phyloP scores from a whole-genome alignment of 2,797 vertebrate species.

The Channa striata region DNA sequence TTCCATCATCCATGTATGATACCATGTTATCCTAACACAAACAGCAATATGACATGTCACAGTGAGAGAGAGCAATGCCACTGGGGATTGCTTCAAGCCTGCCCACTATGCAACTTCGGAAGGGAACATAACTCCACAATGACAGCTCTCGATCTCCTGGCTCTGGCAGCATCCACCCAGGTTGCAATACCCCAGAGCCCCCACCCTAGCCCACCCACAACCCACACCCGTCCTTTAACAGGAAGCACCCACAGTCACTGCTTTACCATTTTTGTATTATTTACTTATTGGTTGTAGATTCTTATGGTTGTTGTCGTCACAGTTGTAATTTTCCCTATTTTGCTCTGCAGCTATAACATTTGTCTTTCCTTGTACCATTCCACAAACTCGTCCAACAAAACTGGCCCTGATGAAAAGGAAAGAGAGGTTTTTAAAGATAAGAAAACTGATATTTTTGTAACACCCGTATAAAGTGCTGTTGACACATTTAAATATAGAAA shows the following conservation, averaged over 20 bases:
- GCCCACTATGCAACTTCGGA: conserved; percentile 90
- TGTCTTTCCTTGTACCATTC: conserved; percentile 99
- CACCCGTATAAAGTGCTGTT: not conserved
- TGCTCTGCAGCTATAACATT: conserved; percentile 92
- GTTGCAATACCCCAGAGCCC: conserved; percentile 58
- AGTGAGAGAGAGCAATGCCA: conserved; percentile 90
- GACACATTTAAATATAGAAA: not conserved
- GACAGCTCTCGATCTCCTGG: conserved; percentile 61
- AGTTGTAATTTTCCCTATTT: conserved; percentile 77
- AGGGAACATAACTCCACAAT: conserved; percentile 83
- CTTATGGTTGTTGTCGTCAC: conserved; percentile 90
- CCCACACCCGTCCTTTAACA: conserved; percentile 56
- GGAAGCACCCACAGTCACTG: conserved; percentile 74
- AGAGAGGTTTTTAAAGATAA: conserved; percentile 31
- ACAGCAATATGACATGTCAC: conserved; percentile 96
- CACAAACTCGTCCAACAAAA: conserved; percentile 99
- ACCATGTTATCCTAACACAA: conserved; percentile 78
- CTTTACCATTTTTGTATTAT: conserved; percentile 73
- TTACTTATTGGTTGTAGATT: conserved; percentile 80
- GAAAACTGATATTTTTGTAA: conserved; percentile 5
- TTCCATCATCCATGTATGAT: conserved; percentile 59
- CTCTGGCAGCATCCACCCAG: conserved; percentile 71
- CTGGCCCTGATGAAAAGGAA: conserved; percentile 89
- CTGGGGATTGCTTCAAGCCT: conserved; percentile 88
- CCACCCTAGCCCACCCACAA: conserved; percentile 57